Percentiles rank a stretch among this genome's conserved stretches.
These are phyloP conservation scores for Rhynchophorus ferrugineus DNA, from an alignment of 1,140 invertebrate genomes.

Conservation along the genomic window DNA sequence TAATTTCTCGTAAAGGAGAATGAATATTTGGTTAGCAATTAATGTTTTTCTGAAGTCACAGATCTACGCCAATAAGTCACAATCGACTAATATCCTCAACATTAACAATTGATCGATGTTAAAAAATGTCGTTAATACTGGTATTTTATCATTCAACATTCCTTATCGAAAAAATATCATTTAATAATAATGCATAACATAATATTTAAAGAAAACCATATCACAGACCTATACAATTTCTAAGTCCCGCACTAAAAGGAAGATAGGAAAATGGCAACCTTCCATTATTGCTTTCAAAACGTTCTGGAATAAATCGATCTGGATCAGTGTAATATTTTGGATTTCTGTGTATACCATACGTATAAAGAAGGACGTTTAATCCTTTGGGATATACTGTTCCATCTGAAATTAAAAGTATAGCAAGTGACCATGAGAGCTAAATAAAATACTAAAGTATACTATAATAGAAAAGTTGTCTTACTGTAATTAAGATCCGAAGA, in stretches of 20 bases:
- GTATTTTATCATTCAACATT: no score
- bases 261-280: conserved; percentile 49
- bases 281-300: conserved; percentile 55
- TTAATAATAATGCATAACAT: no score
- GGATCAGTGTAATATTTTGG: conserved; percentile 60
- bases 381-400: conserved; percentile 45
- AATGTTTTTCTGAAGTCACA: no score
- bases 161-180: no score
- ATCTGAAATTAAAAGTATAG: conserved; percentile 26
- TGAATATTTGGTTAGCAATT: no score
- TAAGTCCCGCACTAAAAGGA: conserved; percentile 62
- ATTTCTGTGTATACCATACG: conserved; percentile 58
- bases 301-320: conserved; percentile 66
- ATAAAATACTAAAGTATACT: background rate
- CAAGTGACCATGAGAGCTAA: background rate
- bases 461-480: background rate
- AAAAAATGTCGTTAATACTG: no score
- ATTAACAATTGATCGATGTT: no score
- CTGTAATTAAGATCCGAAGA: background rate
- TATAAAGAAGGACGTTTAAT: conserved; percentile 44
- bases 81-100: no score
- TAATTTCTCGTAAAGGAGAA: no score
- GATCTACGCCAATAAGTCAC: no score
- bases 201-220: no score
- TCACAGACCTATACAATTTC: conserved; percentile 69